Conservation (phyloP, 2,113 vertebrate genomes). For the Xenopus laevis region DNA sequence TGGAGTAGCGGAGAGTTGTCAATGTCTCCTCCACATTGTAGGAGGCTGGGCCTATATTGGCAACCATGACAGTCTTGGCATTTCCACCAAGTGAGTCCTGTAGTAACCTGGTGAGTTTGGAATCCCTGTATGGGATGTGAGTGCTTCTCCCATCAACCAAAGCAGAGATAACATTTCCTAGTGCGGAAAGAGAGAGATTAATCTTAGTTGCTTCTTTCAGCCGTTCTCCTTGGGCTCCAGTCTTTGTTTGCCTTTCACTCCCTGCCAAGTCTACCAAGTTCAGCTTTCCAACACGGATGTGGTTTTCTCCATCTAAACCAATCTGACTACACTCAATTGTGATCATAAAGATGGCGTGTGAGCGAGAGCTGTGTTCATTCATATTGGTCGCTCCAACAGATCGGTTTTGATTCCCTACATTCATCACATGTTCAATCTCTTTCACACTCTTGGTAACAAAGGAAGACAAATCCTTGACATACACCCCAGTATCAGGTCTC, state of each 20-base stretch:
- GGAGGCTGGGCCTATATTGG: conserved; percentile 93
- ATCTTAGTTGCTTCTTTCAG: conserved; percentile 97
- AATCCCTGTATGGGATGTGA: conserved; percentile 94
- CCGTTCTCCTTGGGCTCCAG: conserved; percentile 87
- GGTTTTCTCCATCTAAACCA: conserved; percentile 88
- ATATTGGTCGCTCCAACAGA: conserved; percentile 94
- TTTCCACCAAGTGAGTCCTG: conserved; percentile 96
- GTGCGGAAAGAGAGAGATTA: conserved; percentile 92
- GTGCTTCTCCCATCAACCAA: conserved; percentile 93
- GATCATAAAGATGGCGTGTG: conserved; percentile 95
- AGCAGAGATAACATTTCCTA: conserved; percentile 96
- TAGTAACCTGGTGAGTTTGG: conserved; percentile 90
- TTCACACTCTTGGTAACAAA: conserved; percentile 92
- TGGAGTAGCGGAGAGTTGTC: conserved; percentile 91
- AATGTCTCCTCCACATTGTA: conserved; percentile 96
- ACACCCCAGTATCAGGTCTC: conserved; percentile 87
- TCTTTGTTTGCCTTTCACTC: conserved; percentile 92
- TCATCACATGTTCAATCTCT: conserved; percentile 96
- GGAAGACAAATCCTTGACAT: conserved; percentile 91
- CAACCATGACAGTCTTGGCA: conserved; percentile 96
- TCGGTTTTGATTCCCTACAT: conserved; percentile 93
- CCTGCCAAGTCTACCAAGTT: conserved; percentile 95
- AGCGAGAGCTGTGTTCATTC: conserved; percentile 96
- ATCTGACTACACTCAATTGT: conserved; percentile 92
- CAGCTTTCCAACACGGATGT: conserved; percentile 91